Base-by-base conservation (phyloP, 1,140 invertebrate species). In the Lucilia cuprina region DNA sequence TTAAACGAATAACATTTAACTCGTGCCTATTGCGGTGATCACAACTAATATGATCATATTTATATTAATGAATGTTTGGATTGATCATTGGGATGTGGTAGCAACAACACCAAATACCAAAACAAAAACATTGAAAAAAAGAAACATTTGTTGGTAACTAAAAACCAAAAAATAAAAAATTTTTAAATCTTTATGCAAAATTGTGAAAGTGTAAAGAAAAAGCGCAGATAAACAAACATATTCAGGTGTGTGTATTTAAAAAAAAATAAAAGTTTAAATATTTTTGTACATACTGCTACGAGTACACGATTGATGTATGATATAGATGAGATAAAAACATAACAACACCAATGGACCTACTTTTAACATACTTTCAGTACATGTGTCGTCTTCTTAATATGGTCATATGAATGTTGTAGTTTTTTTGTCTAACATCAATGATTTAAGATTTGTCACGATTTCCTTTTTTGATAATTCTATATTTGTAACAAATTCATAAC, bases 171-270 rank as follows among this genome's bases (percentile, higher is more conserved):
- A 41, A 41, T 3, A 41, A 41, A 3, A 41, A 0, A 7, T 21
- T 21, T 21, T 25, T 12, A 19, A 70, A 19, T 70, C 19, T 19
- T 19, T 70, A 70, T 70, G 65, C 65, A 70, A 70, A 70, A 70
- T 70, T 70, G 65, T 70, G 65, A 70, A 70, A 70, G 65, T 70
- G 19, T 70, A 70, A 70, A 60, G 55, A 60, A 70, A 70, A 7
- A 70, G 65, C 65, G n/a, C 19, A 21, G 14, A 17, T 70, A 21
- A 25, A 17, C 65, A 70, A 70, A 25, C 65, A 70, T 70, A 25
- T 30, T 30, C 65, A 17, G 14, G 55, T 60, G 55, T 17, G 55
- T 17, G n/a, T 14, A n/a, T 60, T 7, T 17, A 60, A 60, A 60
- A n/a, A 60, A 17, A 60, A 60, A 60, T n/a, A 5, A 17, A n/a